Conservation (phyloP, 2,797 vertebrate genomes). For the Botia kubotai region DNA sequence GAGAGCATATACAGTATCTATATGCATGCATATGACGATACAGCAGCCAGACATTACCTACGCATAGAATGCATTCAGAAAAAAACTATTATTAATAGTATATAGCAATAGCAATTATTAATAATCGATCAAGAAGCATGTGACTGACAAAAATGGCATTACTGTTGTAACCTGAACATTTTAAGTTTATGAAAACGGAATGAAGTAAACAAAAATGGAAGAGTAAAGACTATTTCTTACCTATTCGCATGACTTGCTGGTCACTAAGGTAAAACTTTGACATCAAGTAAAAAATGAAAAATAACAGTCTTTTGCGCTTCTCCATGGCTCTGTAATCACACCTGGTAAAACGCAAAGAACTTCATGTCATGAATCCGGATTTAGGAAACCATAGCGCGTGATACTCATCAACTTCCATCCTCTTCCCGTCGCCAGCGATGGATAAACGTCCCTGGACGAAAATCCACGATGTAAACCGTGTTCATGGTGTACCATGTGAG, state of each 20-base stretch:
- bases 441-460: neutral
- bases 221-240: slow-evolving; percentile 76
- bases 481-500: slow-evolving; percentile 1
- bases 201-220: slow-evolving; percentile 62
- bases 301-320: slow-evolving; percentile 63
- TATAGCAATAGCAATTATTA: too few species aligned
- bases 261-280: slow-evolving; percentile 72
- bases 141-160: neutral
- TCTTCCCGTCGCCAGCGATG: slow-evolving; percentile 19
- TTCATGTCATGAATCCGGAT: slow-evolving; percentile 39
- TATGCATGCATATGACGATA: neutral
- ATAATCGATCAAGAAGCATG: neutral
- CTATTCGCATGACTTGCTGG: slow-evolving; percentile 91
- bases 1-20: neutral
- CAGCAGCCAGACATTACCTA: neutral
- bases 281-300: slow-evolving; percentile 63
- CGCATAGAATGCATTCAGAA: neutral
- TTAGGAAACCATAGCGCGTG: neutral
- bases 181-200: neutral
- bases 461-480: neutral
- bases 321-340: slow-evolving; percentile 71
- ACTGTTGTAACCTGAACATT: neutral
- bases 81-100: too few species aligned
- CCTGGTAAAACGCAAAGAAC: slow-evolving; percentile 52
- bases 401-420: slow-evolving; percentile 22